phyloP scores from a whole-genome alignment of 1,140 invertebrate genomes.

The Caenorhabditis tropicalis region DNA sequence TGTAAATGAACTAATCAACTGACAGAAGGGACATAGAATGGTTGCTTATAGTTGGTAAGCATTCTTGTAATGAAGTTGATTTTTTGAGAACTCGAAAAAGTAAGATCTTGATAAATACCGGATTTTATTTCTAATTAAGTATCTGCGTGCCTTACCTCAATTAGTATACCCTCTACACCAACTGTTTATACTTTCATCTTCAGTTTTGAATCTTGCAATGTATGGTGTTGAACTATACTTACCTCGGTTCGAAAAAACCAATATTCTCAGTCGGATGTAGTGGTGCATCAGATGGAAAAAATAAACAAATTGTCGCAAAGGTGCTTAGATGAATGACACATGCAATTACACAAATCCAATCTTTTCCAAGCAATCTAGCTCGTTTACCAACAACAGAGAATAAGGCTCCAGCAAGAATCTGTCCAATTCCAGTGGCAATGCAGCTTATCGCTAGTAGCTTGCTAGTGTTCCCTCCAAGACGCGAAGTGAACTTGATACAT shows the following conservation, averaged over 20 bases:
- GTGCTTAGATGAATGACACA: not conserved
- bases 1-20: too few relatives aligned
- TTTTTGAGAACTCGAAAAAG: too few relatives aligned
- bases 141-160: too few relatives aligned
- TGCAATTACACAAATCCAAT: slow-evolving; percentile 6
- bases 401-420: slow-evolving; percentile 1
- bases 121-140: too few relatives aligned
- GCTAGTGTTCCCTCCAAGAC: not conserved
- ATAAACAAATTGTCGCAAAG: not conserved
- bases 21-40: too few relatives aligned
- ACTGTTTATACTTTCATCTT: too few relatives aligned
- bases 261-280: not conserved
- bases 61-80: too few relatives aligned
- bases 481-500: not conserved
- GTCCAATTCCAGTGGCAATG: slow-evolving; percentile 8
- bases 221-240: too few relatives aligned
- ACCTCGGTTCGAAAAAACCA: not conserved
- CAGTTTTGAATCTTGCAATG: too few relatives aligned
- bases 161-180: too few relatives aligned
- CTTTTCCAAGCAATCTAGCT: not conserved
- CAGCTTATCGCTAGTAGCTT: not conserved
- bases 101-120: too few relatives aligned
- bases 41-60: too few relatives aligned
- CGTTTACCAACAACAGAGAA: not conserved
- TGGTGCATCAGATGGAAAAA: slow-evolving; percentile 10